Evolutionary conservation across 2,797 vertebrate species (phyloP), one percentile per base, ranked within the genome.

Genomic region (Miichthys miiuy): DNA sequence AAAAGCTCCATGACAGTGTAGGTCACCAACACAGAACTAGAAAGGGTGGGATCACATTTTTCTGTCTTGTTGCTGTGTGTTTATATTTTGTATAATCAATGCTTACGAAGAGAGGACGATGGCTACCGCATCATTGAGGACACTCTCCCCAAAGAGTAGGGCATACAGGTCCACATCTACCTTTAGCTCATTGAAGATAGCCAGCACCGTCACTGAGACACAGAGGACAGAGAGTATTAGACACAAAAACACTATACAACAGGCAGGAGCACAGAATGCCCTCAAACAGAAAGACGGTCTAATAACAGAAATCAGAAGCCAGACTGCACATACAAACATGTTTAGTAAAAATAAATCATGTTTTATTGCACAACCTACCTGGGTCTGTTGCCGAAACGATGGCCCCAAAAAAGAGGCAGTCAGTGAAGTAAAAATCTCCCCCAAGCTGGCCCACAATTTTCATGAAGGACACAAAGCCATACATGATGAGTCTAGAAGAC

Each of bases 31-130:
- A 64, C n/a, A 80, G n/a, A 75, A 42, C 25, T 34, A 20, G 2
- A 61, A 54, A 52, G 11, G 42, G 16, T 8, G 9, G 30, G 5
- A 52, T 23, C 1, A 44, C 1, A 77, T 56, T 72, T 57, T 48
- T 21, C n/a, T 25, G 1, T 30, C 46, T 52, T 20, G 13, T 14
- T 5, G 25, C 21, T 68, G 50, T 67, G n/a, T 56, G 17, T 56
- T 48, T 44, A 20, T 42, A n/a, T 65, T 56, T 77, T 20, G 42
- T 52, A 0, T 10, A 17, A 50, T 51, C 7, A 16, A 87, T 77
- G 95, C 97, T 98, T 96, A 99, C 98, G 98, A 99, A 67, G 97
- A 99, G 55, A 99, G 95, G 81, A 99, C 96, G 79, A 99, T 99
- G 92, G 98, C 98, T 91, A 99, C 97, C 0, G 98, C 98, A 83